Percentiles rank a stretch among this genome's conserved stretches.
phyloP scores from a whole-genome alignment of 2,888 invertebrate genomes.

The Hemaris fuciformis region DNA sequence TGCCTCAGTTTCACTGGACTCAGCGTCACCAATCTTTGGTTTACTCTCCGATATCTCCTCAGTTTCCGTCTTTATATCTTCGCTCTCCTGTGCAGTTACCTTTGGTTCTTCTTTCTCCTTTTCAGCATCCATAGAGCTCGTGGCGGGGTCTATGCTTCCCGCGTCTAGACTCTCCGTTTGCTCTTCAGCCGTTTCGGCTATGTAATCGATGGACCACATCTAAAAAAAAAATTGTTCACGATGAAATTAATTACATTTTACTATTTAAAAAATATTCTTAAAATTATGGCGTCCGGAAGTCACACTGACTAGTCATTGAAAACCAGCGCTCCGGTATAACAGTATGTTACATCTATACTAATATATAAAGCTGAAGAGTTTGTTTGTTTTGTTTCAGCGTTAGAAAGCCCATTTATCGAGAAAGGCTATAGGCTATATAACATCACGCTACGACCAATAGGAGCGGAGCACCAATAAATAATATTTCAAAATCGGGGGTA shows the following conservation, averaged over 20 bases:
- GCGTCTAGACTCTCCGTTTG: constrained; percentile 73
- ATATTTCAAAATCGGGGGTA: too few relatives aligned
- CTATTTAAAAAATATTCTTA: too few relatives aligned
- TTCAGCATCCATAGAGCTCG: constrained; percentile 53
- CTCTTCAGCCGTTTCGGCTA: constrained; percentile 76
- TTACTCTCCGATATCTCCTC: constrained; percentile 40
- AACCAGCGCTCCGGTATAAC: too few relatives aligned
- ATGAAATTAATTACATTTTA: not conserved
- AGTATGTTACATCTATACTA: too few relatives aligned
- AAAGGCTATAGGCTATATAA: too few relatives aligned
- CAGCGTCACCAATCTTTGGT: constrained; percentile 50
- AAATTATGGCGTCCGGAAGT: too few relatives aligned
- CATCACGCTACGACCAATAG: too few relatives aligned
- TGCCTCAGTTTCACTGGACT: constrained; percentile 59
- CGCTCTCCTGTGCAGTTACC: constrained; percentile 50
- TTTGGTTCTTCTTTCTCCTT: constrained; percentile 45
- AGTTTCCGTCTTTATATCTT: constrained; percentile 43
- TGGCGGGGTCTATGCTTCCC: constrained; percentile 48
- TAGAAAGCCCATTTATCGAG: too few relatives aligned
- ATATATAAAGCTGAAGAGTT: too few relatives aligned
- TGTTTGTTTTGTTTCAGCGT: too few relatives aligned
- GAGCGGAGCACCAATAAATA: too few relatives aligned
- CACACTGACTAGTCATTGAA: too few relatives aligned
- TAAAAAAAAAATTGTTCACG: constrained; percentile 47
- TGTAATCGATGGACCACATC: constrained; percentile 99